Conservation (phyloP, 1,140 invertebrate genomes). For the Andrena cerasifolii region DNA sequence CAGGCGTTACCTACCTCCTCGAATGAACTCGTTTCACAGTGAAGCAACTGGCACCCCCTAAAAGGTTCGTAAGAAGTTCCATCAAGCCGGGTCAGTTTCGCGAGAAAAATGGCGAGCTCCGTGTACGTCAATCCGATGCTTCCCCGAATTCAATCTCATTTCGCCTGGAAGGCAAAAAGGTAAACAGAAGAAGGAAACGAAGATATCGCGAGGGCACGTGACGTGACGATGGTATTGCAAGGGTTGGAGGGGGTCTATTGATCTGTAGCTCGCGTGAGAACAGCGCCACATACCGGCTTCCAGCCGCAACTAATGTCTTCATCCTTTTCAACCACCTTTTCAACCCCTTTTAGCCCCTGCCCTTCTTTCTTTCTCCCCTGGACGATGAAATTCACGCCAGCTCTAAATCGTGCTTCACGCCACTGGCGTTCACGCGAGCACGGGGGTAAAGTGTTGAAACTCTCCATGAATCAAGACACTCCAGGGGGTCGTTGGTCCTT, state of each 20-base stretch:
- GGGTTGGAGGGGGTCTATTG: constrained; percentile 75
- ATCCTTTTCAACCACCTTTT: constrained; percentile 71
- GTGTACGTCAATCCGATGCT: background rate
- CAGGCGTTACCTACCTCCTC: background rate
- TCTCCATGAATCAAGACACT: constrained; percentile 67
- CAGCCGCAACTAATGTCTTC: constrained; percentile 78
- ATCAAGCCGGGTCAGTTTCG: background rate
- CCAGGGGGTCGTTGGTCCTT: constrained; percentile 65
- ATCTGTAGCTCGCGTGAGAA: constrained; percentile 76
- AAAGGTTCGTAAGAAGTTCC: constrained; percentile 10
- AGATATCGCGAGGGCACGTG: constrained; percentile 64
- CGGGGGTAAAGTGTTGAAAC: constrained; percentile 56
- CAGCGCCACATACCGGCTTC: constrained; percentile 74
- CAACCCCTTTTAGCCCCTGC: constrained; percentile 42
- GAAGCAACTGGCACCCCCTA: background rate
- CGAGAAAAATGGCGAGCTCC: background rate
- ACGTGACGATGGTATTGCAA: constrained; percentile 60
- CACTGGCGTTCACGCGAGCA: constrained; percentile 64
- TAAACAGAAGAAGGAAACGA: background rate
- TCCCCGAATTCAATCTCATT: constrained; percentile 6
- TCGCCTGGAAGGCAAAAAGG: background rate
- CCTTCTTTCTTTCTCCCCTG: constrained; percentile 25
- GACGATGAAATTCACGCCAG: constrained; percentile 55
- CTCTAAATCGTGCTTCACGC: constrained; percentile 65
- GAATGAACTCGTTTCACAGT: background rate